Base-by-base conservation (phyloP, 1,140 invertebrate genomes). In the Orussus abietinus region DNA sequence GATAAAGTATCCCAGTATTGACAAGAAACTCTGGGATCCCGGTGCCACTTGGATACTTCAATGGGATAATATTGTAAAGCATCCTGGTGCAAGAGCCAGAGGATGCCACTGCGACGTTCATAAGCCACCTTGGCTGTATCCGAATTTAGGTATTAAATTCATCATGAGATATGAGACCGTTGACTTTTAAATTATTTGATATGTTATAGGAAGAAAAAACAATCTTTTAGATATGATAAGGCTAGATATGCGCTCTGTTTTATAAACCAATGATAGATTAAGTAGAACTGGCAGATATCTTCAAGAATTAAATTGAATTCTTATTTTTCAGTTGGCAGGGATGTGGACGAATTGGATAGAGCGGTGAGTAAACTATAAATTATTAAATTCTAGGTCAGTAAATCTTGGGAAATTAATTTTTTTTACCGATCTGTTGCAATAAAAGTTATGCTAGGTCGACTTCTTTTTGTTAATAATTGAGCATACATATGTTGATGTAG, bases 61-160 rank as follows among this genome's bases (percentile, higher is more conserved):
- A 21, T 79, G 75, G 64, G 77, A 78, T 56, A 77, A 77, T 47
- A 75, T 79, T 45, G 68, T 79, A 3, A 75, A 74, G 42, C 71
- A 74, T 55, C 73, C 68, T 3, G 70, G 72, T 19, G 72, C 72
- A 3, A 57, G 69, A 14, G 61, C 64, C n/a, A 59, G 72, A 40
- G 70, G 72, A 19, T 74, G 71, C 42, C 62, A 65, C 29, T 75
- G 72, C 42, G 74, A 75, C 34, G 51, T 73, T 33, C 72, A 74
- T 41, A 69, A 67, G 45, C 66, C 69, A 10, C 66, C 65, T 5
- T 67, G 67, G 69, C 45, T 69, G 9, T 65, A 69, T 29, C 66
- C 63, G 7, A 39, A 65, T 49, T 51, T 69, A 72, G 71, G 71
- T 74, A 72, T 4, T n/a, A n/a, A n/a, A n/a, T 32, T n/a, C n/a